These are phyloP conservation scores for Formica aserva DNA, from an alignment of 2,888 invertebrate species.

Conservation along the genomic window DNA sequence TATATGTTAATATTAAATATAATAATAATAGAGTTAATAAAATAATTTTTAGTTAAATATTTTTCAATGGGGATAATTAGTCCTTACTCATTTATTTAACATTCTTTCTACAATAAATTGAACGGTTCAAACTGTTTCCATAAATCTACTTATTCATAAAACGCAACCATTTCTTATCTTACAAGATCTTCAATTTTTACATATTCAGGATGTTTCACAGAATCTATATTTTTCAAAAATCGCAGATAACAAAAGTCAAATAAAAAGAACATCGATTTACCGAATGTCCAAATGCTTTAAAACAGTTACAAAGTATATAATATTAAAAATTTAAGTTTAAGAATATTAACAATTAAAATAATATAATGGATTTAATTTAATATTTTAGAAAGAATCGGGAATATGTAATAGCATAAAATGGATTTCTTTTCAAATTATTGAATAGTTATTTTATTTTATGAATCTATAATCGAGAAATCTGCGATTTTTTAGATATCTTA, in stretches of 20 bases:
- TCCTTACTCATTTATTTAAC: conserved; percentile 76
- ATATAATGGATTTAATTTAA: not conserved
- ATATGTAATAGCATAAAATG: not conserved
- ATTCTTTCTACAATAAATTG: conserved; percentile 73
- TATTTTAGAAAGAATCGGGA: not conserved
- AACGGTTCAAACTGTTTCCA: conserved; percentile 72
- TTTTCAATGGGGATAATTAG: conserved; percentile 37
- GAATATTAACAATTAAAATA: not conserved
- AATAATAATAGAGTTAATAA: too few species aligned
- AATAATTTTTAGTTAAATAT: not conserved
- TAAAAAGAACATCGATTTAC: not conserved
- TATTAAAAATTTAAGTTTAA: not conserved
- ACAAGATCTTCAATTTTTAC: conserved; percentile 9
- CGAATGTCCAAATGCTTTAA: not conserved
- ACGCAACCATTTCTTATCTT: conserved; percentile 62
- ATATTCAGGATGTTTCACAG: not conserved
- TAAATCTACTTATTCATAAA: conserved; percentile 72
- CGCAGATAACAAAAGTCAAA: not conserved
- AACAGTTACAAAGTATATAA: not conserved
- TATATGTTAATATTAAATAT: conserved; percentile 30
- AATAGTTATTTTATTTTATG: not conserved
- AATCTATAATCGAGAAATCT: not conserved
- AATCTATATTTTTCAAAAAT: not conserved
- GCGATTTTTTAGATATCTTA: conserved; percentile 6
- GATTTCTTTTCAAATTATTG: not conserved